Conservation (phyloP, 2,113 vertebrate species). For the Dipodomys ordii region DNA sequence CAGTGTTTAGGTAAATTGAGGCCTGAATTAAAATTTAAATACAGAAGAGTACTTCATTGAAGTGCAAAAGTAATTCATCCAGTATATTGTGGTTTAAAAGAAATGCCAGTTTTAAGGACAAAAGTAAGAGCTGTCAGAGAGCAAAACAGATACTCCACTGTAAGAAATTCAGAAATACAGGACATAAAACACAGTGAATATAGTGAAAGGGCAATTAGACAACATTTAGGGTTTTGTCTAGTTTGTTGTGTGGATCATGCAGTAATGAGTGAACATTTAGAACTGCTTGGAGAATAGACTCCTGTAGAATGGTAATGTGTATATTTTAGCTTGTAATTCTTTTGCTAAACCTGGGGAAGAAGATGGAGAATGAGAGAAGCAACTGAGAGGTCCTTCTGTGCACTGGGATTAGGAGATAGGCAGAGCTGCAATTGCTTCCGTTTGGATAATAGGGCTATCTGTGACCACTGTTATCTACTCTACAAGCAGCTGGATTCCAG, state of each 20-base stretch:
- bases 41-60: neutral
- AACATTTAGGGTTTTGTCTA: conserved; percentile 73
- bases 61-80: conserved; percentile 38
- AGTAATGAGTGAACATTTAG: conserved; percentile 69
- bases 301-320: conserved; percentile 71
- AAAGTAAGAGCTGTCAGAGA: conserved; percentile 26
- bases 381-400: conserved; percentile 63
- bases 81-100: conserved; percentile 46
- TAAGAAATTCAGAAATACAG: conserved; percentile 68
- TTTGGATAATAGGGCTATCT: conserved; percentile 78
- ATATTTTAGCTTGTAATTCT: conserved; percentile 72
- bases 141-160: conserved; percentile 53
- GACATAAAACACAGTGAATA: neutral
- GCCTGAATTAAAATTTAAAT: conserved; percentile 56
- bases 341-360: conserved; percentile 72
- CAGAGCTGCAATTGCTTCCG: conserved; percentile 16
- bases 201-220: conserved; percentile 71
- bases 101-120: conserved; percentile 48
- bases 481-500: conserved; percentile 54
- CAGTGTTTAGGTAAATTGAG: conserved; percentile 50
- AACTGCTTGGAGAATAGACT: conserved; percentile 70
- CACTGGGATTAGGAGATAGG: conserved; percentile 59
- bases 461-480: conserved; percentile 70
- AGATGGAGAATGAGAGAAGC: conserved; percentile 66
- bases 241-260: conserved; percentile 66